phyloP scores from a whole-genome alignment of 2,888 invertebrate genomes.

The Margaritifera margaritifera region DNA sequence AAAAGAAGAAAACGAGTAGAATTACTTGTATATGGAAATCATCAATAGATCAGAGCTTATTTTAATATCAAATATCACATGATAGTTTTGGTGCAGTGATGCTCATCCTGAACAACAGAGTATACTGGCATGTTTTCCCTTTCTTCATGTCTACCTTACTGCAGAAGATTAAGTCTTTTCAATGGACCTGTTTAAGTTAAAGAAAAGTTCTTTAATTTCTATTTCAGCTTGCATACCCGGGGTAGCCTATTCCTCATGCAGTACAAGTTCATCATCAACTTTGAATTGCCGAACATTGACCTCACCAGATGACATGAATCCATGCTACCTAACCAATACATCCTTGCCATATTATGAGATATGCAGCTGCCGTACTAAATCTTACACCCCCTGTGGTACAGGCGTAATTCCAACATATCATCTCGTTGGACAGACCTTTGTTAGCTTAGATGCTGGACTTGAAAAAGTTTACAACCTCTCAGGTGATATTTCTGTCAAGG shows the following conservation, averaged over 20 bases:
- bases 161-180: too few species aligned
- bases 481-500: slow-evolving; percentile 27
- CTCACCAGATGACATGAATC: slow-evolving; percentile 17
- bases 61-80: too few species aligned
- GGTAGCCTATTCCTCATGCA: neutral
- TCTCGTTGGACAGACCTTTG: slow-evolving; percentile 27
- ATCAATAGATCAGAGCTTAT: too few species aligned
- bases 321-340: slow-evolving; percentile 41
- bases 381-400: slow-evolving; percentile 14
- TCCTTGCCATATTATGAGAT: slow-evolving; percentile 41
- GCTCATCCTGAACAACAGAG: too few species aligned
- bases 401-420: slow-evolving; percentile 30
- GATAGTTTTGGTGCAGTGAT: too few species aligned
- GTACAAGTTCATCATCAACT: neutral
- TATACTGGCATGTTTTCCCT: too few species aligned
- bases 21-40: too few species aligned
- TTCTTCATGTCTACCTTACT: too few species aligned
- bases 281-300: neutral
- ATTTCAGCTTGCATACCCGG: too few species aligned
- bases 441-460: slow-evolving; percentile 23
- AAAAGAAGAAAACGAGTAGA: too few species aligned
- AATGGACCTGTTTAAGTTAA: too few species aligned
- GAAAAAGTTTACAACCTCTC: slow-evolving; percentile 21
- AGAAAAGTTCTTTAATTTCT: too few species aligned
- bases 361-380: slow-evolving; percentile 45